Evolutionary conservation across 2,888 invertebrate species (phyloP).

Genomic region (Linnaemya tessellans): DNA sequence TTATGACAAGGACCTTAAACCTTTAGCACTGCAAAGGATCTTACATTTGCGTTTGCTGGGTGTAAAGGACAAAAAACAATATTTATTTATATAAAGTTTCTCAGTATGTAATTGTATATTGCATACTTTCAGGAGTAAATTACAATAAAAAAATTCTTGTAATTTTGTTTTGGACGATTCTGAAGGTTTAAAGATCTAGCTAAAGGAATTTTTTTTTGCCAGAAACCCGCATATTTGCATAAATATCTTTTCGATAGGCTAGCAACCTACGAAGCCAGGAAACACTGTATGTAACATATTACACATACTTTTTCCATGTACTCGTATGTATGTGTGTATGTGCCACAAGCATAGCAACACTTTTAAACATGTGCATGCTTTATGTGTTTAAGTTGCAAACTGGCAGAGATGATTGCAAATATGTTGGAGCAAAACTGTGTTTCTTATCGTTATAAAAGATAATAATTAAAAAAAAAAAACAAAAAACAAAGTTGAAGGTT

Average conservation of each 20-base stretch:
- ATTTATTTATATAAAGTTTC: conserved; percentile 3
- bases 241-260: conserved; percentile 37
- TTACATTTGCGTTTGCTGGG: conserved; percentile 5
- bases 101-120: neutral
- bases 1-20: no score
- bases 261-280: neutral
- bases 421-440: neutral
- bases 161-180: neutral
- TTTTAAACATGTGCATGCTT: neutral
- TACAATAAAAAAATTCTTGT: conserved; percentile 23
- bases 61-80: neutral
- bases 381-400: neutral
- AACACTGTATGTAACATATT: neutral
- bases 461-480: neutral
- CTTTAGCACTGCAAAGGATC: no score
- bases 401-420: neutral
- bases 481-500: neutral
- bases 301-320: neutral
- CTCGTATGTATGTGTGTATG: neutral
- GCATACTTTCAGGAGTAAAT: conserved; percentile 47
- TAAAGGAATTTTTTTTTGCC: conserved; percentile 60
- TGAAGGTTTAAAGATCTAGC: conserved; percentile 41
- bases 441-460: neutral
- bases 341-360: neutral
- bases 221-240: conserved; percentile 59